Base-by-base conservation (phyloP, 2,888 invertebrate species). In the Pyralis farinalis region DNA sequence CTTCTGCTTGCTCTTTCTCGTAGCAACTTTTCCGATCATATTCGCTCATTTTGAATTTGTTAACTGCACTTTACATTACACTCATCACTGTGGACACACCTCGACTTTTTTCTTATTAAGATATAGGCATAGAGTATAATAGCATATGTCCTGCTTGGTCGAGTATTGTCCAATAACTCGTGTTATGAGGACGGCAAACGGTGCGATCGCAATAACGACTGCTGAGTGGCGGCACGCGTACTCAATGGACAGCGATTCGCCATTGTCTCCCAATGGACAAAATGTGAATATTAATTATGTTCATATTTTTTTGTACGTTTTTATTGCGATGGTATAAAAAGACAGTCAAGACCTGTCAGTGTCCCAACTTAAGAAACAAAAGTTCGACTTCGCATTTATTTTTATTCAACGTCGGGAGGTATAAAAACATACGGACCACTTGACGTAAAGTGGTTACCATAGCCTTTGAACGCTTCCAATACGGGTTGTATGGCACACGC, bases 111-210 rank as follows among this genome's bases (percentile, higher is more conserved):
- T n/a, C n/a, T n/a, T n/a, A n/a, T n/a, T 16, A 16, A 16, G 21
- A 30, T 30, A 22, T 37, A 30, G 38, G 33, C 40, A 31, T 46
- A 40, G 40, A 47, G 42, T 44, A 42, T 38, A 39, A 44, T 44
- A 37, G 38, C 46, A 54, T 37, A 27, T 72, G 70, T 73, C 67
- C 67, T 64, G 61, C 53, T 55, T 52, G 69, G 58, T 49, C 58
- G 62, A 70, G 67, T 72, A 69, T 69, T 72, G 57, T 71, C 71
- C 63, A 71, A 73, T 74, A 76, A 83, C 65, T 79, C 71, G 71
- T 67, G 69, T 71, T 76, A 71, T 74, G 82, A 78, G 87, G 81
- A 86, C 86, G 77, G 74, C 71, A 59, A 84, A 78, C 86, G 79
- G 77, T 77, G 75, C 75, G 75, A 71, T 77, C 80, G 80, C 75